Conservation (phyloP, 2,797 vertebrate species). For the Hypotaenidia okinawae region DNA sequence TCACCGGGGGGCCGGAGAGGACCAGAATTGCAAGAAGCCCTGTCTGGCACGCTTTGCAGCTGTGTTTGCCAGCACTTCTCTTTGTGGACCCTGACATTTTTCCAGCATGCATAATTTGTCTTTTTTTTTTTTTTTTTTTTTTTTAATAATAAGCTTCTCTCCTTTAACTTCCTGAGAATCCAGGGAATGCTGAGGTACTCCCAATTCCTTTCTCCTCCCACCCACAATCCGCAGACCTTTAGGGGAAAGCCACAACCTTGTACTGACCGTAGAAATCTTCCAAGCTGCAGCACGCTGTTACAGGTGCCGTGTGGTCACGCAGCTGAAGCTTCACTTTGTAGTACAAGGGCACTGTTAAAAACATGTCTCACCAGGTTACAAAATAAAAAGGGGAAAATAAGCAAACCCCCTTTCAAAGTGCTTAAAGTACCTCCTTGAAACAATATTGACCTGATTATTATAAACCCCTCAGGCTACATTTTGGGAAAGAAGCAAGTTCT, state of each 20-base stretch:
- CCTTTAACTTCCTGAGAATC: not conserved
- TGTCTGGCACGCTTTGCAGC: not conserved
- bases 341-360: not conserved
- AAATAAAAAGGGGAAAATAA: not conserved
- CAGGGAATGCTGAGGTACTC: not conserved
- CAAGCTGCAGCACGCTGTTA: not conserved
- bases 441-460: not conserved
- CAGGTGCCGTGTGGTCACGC: not conserved
- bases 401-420: not conserved
- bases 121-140: not conserved
- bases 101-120: not conserved
- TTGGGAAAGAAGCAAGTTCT: not conserved
- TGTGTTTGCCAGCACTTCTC: not conserved
- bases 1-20: not conserved
- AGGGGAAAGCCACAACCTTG: not conserved
- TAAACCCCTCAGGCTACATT: not conserved
- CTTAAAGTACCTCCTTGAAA: not conserved
- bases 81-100: not conserved
- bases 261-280: not conserved
- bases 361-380: not conserved
- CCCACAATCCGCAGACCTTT: not conserved
- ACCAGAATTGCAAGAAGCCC: not conserved
- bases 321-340: not conserved
- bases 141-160: conserved; percentile 19
- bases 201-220: not conserved